Evolutionary conservation across 2,888 invertebrate species (phyloP), one percentile per base, ranked within the genome.

Genomic region (Cyaniris semiargus): DNA sequence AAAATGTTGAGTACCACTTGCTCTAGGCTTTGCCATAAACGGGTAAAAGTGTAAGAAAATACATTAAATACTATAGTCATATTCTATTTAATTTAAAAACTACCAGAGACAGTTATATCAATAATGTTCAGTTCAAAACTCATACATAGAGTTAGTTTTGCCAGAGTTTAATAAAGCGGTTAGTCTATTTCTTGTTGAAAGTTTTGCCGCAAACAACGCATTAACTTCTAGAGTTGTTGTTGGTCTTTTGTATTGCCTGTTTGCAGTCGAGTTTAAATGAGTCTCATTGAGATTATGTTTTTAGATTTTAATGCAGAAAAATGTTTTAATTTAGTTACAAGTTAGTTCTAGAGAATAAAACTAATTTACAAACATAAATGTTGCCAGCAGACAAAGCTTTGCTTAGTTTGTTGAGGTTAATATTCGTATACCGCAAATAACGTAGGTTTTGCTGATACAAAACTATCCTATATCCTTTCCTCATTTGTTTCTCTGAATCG

Each of bases 181-280:
- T 27, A 15, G 27, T 66, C 27, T 31, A 66, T 66, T 66, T 66
- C 66, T 66, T 66, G 15, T 13, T 15, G 15, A 31, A 66, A 66
- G 66, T 66, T 66, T 66, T 66, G 13, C 13, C 66, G 66, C 66
- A 66, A 66, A 66, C 66, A 66, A 66, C 66, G 66, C 27, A 31
- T 66, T 66, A 66, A 66, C 66, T 66, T 66, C 66, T 27, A 21
- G 10, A 23, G 21, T 21, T 58, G 58, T 21, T 58, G 58, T 60
- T 66, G 27, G 66, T 66, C 27, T 66, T 66, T 66, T 31, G 15
- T 15, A 15, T 31, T 66, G 66, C 66, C 23, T 60, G 18, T 31
- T 66, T 66, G 10, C 27, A 3, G 66, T 15, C 27, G 13, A 66
- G 27, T 18, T 66, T 6, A 6, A 27, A 66, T 66, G 0, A 31